Evolutionary conservation across 1,140 invertebrate genomes (phyloP).

Genomic region (Drosophila pruinosa): DNA sequence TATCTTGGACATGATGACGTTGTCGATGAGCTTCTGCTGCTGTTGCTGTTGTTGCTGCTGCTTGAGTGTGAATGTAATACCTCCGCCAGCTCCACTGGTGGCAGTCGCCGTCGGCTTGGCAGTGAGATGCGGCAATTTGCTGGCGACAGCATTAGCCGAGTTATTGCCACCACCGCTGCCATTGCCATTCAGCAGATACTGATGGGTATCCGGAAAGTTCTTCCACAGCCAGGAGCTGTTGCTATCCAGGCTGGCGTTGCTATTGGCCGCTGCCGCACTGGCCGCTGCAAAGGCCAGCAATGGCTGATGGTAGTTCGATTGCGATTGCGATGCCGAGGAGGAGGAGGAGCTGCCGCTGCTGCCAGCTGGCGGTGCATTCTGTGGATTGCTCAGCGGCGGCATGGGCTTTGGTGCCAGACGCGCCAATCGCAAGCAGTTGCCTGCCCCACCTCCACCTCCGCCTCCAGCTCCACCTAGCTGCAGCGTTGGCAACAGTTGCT

Average conservation of each 20-base stretch:
- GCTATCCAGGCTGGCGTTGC: conserved; percentile 35
- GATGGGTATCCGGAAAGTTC: conserved; percentile 73
- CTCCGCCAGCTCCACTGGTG: conserved; percentile 19
- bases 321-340: neutral
- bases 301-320: conserved; percentile 1
- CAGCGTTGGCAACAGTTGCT: conserved; percentile 45
- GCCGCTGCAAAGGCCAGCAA: conserved; percentile 19
- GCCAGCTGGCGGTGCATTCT: conserved; percentile 13
- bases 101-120: conserved; percentile 58
- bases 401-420: conserved; percentile 54
- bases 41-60: conserved; percentile 64
- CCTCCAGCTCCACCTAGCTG: conserved; percentile 44
- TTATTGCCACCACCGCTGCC: conserved; percentile 1
- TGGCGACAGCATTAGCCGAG: neutral
- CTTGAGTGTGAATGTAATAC: conserved; percentile 43
- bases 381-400: conserved; percentile 52
- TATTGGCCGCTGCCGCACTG: conserved; percentile 11
- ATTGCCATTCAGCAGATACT: conserved; percentile 67
- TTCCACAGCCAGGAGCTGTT: conserved; percentile 77
- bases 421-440: conserved; percentile 37
- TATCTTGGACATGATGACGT: conserved; percentile 87
- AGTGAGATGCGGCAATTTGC: conserved; percentile 65
- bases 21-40: conserved; percentile 72
- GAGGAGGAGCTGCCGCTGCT: neutral
- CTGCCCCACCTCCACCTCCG: no score